These are phyloP conservation scores for Campaea margaritaria DNA, from an alignment of 2,888 invertebrate species.

Conservation along the genomic window DNA sequence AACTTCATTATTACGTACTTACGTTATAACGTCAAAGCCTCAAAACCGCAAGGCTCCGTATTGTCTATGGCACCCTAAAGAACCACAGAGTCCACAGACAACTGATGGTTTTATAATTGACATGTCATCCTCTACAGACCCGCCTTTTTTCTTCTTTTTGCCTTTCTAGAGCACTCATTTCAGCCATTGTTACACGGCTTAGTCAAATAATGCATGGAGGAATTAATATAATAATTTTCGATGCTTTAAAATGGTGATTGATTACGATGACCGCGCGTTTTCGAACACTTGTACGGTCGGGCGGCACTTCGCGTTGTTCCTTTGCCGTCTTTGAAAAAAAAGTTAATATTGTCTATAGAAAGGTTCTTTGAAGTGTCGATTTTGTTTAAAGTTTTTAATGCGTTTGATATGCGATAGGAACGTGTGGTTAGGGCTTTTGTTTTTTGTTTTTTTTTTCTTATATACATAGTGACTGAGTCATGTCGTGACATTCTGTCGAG, in stretches of 20 bases:
- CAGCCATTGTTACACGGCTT: slow-evolving; percentile 73
- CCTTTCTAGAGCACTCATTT: slow-evolving; percentile 71
- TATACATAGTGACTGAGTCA: too few relatives aligned
- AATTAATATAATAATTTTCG: slow-evolving; percentile 82
- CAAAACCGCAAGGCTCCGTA: slow-evolving; percentile 60
- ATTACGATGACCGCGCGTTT: slow-evolving; percentile 77
- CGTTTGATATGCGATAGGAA: slow-evolving; percentile 33
- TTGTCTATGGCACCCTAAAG: slow-evolving; percentile 60
- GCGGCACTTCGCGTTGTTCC: slow-evolving; percentile 31
- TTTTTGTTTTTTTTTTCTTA: slow-evolving; percentile 19
- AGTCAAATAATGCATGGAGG: slow-evolving; percentile 79
- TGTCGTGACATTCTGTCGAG: slow-evolving; percentile 22
- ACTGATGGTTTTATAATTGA: slow-evolving; percentile 81
- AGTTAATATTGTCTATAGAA: slow-evolving; percentile 34
- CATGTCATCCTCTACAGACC: slow-evolving; percentile 72
- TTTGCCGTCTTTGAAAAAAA: slow-evolving; percentile 33
- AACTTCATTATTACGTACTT: not conserved
- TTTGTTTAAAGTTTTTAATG: slow-evolving; percentile 40
- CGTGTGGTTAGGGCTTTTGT: slow-evolving; percentile 15
- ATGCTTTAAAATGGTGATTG: slow-evolving; percentile 81
- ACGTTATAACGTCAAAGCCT: slow-evolving; percentile 41
- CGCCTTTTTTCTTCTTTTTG: slow-evolving; percentile 49
- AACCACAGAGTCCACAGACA: slow-evolving; percentile 53
- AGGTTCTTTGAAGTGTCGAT: slow-evolving; percentile 40
- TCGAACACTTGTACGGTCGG: slow-evolving; percentile 35